Conservation (phyloP, 2,797 vertebrate species). For the Nasua narica region DNA sequence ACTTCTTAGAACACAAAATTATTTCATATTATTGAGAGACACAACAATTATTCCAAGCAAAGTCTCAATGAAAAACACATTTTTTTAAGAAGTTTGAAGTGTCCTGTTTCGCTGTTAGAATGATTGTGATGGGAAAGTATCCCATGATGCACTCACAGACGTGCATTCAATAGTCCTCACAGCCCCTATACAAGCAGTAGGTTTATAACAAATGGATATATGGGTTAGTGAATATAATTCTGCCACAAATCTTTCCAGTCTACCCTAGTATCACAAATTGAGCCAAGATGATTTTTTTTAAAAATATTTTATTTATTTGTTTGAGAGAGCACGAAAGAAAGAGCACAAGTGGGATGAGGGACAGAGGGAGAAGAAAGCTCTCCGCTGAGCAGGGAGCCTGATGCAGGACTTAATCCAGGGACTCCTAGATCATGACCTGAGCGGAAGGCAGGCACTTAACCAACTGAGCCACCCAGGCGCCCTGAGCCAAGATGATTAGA, state of each 20-base stretch:
- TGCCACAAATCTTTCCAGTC: not conserved
- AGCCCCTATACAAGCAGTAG: not conserved
- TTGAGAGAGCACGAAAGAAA: not conserved
- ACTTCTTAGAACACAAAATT: constrained; percentile 36
- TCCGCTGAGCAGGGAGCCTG: too few species aligned
- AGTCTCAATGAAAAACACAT: not conserved
- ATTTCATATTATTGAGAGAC: not conserved
- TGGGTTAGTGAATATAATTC: not conserved
- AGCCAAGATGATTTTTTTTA: constrained; percentile 17
- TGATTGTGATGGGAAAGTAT: not conserved
- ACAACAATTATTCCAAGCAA: not conserved
- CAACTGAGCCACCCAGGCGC: not conserved
- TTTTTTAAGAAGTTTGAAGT: not conserved
- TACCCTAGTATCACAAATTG: constrained; percentile 13
- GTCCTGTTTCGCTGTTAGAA: constrained; percentile 19
- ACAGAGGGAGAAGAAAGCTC: not conserved
- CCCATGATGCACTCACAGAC: too few species aligned
- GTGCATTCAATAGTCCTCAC: not conserved
- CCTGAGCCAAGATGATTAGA: constrained; percentile 17
- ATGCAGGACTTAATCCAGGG: not conserved
- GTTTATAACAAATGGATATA: not conserved
- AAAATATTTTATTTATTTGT: not conserved
- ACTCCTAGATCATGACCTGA: not conserved
- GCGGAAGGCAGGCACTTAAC: not conserved
- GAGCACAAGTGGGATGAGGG: not conserved